Evolutionary conservation across 1,140 invertebrate species (phyloP), one percentile per base, ranked within the genome.

Genomic region (Globodera ellingtonae): DNA sequence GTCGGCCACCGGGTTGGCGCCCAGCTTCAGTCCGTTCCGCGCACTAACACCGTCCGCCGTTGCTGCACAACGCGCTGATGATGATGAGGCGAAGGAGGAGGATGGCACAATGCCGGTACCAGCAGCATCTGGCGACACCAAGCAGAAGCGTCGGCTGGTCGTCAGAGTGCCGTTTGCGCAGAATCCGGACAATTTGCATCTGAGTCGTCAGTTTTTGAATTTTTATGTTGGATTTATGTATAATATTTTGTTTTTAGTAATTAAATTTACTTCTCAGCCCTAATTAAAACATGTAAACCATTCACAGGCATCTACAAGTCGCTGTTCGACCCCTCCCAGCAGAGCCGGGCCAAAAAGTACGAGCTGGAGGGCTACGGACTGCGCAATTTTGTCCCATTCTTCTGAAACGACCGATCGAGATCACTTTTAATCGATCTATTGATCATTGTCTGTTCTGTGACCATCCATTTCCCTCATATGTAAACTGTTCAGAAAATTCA

Each of bases 161-260:
- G 80, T 84, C 35, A 74, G 83, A 35, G 83, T 84, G 8, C 83
- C 83, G n/a, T 84, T 84, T 70, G 83, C 83, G 9, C 83, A 84
- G 67, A 83, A 85, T 69, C 83, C 83, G 48, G 83, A 84, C 35
- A 62, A 59, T 35, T 66, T 66, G 24, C 83, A 84, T 46, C 35
- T 84, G 8, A 77, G 52, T 35, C 65, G 67, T 47, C n/a, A 70
- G 67, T 70, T 24, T 18, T 44, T 24, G 67, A 70, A 70, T 44
- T 44, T 18, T 35, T 35, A 35, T 35, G 35, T 35, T 35, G 35
- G 3, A 35, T 3, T 35, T 35, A 35, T 35, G 35, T 35, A 35
- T 35, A 35, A 35, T 35, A 35, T 35, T 35, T 35, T 35, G 1
- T 35, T 35, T 35, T 35, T 35, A 35, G 35, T 35, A 35, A 35